Evolutionary conservation across 2,888 invertebrate species (phyloP).

Genomic region (Globia sparganii): DNA sequence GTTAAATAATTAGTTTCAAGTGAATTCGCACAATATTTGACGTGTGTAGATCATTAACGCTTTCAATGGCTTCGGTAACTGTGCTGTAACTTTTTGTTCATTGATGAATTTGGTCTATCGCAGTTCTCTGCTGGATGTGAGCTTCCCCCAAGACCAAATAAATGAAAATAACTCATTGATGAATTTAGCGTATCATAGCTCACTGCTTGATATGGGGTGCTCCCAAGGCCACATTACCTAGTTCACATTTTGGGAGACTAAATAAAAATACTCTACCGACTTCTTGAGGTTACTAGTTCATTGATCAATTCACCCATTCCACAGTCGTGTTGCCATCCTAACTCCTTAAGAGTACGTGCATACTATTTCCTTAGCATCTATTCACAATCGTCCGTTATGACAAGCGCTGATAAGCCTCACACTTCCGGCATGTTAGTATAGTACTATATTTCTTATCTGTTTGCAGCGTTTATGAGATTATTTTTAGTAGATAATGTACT

Average conservation of each 20-base stretch:
- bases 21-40: neutral
- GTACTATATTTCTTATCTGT: slow-evolving; percentile 13
- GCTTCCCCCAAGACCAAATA: too few relatives aligned
- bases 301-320: neutral
- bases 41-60: neutral
- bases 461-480: slow-evolving; percentile 10
- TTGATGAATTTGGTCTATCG: neutral
- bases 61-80: slow-evolving; percentile 9
- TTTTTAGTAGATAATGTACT: slow-evolving; percentile 11
- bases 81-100: neutral
- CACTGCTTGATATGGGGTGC: too few relatives aligned
- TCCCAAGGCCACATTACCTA: too few relatives aligned
- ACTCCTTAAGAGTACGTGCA: neutral
- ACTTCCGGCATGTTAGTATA: slow-evolving; percentile 39
- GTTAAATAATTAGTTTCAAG: slow-evolving; percentile 17
- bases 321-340: slow-evolving; percentile 18
- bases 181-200: too few relatives aligned
- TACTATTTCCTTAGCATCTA: slow-evolving; percentile 26
- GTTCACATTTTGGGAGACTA: too few relatives aligned
- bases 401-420: slow-evolving; percentile 50
- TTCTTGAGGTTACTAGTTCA: too few relatives aligned
- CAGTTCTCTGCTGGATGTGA: too few relatives aligned
- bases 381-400: slow-evolving; percentile 46
- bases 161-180: too few relatives aligned
- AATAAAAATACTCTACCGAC: too few relatives aligned